Evolutionary conservation across 2,797 vertebrate genomes (phyloP), one percentile per base, ranked within the genome.

Genomic region (Intellagama lesueurii): DNA sequence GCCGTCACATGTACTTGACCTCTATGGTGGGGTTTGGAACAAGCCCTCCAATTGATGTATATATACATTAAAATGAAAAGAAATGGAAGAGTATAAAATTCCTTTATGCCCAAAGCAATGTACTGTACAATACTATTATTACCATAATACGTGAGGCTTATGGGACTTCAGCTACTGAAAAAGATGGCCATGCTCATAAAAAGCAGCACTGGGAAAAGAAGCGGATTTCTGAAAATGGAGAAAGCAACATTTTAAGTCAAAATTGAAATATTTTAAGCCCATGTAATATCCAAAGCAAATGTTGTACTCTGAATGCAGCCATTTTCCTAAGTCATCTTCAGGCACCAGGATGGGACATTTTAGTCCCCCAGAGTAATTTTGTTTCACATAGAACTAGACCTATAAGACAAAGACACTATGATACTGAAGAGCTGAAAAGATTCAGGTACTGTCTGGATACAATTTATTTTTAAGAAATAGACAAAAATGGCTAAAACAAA

Each of bases 71-170:
- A 94, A 94, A 90, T 89, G 91, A 91, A 95, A 92, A 80, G 81
- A 95, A 95, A 95, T 92, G 87, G 89, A 86, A 94, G 82, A 52
- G 83, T 85, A 92, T 95, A 95, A 95, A 95, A 94, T 91, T 92
- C 94, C 81, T 94, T 93, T 94, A 96, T 95, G 93, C 92, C 91
- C 89, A 94, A 85, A 87, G 90, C 90, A 92, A 80, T 69, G 83
- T 81, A 94, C 60, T 92, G 89, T 75, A 89, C 92, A 91, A 88
- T 89, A 85, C 91, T 95, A 89, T 95, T 95, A 95, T 93, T 90
- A 91, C 86, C 85, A 81, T 87, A 94, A 94, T 92, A 79, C 91
- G 89, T 24, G 83, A 92, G 88, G 91, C 94, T 95, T 94, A 95
- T 91, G 89, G 90, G 89, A 94, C 84, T 84, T 49, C 81, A 88